Conservation (phyloP, 2,888 invertebrate species). For the Tortricodes alternella region DNA sequence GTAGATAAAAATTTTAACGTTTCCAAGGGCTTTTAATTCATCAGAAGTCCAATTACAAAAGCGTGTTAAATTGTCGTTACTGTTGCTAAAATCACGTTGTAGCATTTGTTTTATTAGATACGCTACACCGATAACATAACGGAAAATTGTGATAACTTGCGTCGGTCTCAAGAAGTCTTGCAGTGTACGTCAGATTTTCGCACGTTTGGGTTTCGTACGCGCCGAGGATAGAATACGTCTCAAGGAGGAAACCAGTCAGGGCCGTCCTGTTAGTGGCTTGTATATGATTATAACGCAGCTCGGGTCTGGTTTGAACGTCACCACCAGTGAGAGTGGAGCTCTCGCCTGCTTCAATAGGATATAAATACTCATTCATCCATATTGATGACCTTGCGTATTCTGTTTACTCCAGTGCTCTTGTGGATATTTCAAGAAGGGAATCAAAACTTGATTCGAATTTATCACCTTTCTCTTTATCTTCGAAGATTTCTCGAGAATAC, state of each 20-base stretch:
- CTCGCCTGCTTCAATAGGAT: slow-evolving; percentile 37
- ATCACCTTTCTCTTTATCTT: slow-evolving; percentile 21
- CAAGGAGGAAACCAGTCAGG: slow-evolving; percentile 25
- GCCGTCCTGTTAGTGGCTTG: too few relatives aligned
- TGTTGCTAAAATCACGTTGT: too few relatives aligned
- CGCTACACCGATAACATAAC: not conserved
- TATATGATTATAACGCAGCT: slow-evolving; percentile 3
- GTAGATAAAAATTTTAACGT: too few relatives aligned
- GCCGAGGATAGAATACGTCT: not conserved
- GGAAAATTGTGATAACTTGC: slow-evolving; percentile 3
- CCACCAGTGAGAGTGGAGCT: slow-evolving; percentile 25
- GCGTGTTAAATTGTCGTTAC: too few relatives aligned
- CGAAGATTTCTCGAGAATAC: not conserved
- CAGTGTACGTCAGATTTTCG: slow-evolving; percentile 12
- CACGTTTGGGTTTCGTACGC: slow-evolving; percentile 9
- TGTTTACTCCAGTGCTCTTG: not conserved
- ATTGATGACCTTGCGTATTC: slow-evolving; percentile 58
- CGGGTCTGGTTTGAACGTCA: slow-evolving; percentile 25
- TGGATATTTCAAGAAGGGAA: slow-evolving; percentile 3
- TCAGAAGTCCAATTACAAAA: too few relatives aligned
- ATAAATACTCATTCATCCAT: slow-evolving; percentile 48
- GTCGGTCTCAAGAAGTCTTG: slow-evolving; percentile 11
- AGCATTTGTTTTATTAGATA: not conserved
- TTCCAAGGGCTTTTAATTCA: too few relatives aligned
- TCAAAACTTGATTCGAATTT: not conserved